Conservation (phyloP, 2,888 invertebrate genomes). For the Hylaea fasciaria region DNA sequence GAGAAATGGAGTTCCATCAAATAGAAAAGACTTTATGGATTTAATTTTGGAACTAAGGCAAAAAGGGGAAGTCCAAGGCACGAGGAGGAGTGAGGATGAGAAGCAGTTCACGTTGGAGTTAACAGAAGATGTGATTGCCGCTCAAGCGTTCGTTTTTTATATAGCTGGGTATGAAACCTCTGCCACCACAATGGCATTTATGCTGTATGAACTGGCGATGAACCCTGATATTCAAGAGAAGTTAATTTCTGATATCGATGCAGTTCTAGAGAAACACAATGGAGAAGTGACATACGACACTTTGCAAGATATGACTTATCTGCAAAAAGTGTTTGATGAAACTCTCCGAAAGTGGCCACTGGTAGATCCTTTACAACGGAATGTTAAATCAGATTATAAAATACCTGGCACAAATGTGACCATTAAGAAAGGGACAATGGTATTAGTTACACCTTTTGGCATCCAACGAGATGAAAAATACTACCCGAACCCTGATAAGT, state of each 20-base stretch:
- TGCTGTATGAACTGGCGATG: no score
- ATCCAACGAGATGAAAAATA: constrained; percentile 70
- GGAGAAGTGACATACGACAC: no score
- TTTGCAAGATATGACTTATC: constrained; percentile 65
- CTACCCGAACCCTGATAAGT: constrained; percentile 71
- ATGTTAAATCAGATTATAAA: constrained; percentile 58
- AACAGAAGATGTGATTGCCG: constrained; percentile 60
- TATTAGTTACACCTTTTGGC: constrained; percentile 59
- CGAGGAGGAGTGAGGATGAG: constrained; percentile 36
- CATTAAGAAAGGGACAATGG: constrained; percentile 58
- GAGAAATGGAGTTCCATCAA: constrained; percentile 51
- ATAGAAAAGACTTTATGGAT: constrained; percentile 62
- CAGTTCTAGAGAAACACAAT: no score
- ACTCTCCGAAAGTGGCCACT: constrained; percentile 76
- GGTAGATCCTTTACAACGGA: constrained; percentile 63
- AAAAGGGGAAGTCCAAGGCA: constrained; percentile 46
- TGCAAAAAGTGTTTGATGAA: constrained; percentile 64
- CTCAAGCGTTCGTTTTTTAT: constrained; percentile 74
- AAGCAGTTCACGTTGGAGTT: constrained; percentile 47
- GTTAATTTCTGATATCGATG: no score
- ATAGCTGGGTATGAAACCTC: constrained; percentile 75
- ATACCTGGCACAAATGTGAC: constrained; percentile 63
- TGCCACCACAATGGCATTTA: no score
- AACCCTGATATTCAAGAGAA: no score
- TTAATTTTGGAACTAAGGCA: constrained; percentile 56